phyloP scores from a whole-genome alignment of 2,888 invertebrate genomes.

The Timandra comae region DNA sequence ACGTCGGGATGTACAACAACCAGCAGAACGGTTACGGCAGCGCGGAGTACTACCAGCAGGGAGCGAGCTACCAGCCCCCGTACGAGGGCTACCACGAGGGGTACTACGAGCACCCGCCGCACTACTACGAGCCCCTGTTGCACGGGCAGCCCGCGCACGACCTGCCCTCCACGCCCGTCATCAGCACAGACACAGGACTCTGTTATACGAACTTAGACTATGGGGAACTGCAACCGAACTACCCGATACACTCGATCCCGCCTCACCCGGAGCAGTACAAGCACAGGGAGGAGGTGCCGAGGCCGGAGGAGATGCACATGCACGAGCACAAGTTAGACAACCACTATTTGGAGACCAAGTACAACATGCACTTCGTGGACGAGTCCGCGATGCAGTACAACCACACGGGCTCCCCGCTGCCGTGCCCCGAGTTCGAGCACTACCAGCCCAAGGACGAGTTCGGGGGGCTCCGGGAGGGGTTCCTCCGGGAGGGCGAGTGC shows the following conservation, averaged over 20 bases:
- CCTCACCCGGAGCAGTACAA: constrained; percentile 73
- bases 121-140: constrained; percentile 71
- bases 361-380: constrained; percentile 71
- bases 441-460: constrained; percentile 80
- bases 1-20: constrained; percentile 87
- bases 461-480: constrained; percentile 55
- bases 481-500: constrained; percentile 51
- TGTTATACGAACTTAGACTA: constrained; percentile 94
- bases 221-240: constrained; percentile 65
- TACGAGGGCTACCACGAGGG: constrained; percentile 67
- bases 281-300: constrained; percentile 75
- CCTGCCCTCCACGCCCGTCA: constrained; percentile 79
- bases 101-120: constrained; percentile 65
- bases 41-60: constrained; percentile 73
- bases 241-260: constrained; percentile 73
- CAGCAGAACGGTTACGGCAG: constrained; percentile 76
- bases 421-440: constrained; percentile 78
- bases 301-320: constrained; percentile 64
- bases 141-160: constrained; percentile 60
- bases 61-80: constrained; percentile 53
- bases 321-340: constrained; percentile 67
- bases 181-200: constrained; percentile 89
- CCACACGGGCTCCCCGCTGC: constrained; percentile 60
- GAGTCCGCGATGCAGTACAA: constrained; percentile 61
- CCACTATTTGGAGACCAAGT: constrained; percentile 71